Conservation (phyloP, 2,797 vertebrate species). For the Echeneis naucrates region DNA sequence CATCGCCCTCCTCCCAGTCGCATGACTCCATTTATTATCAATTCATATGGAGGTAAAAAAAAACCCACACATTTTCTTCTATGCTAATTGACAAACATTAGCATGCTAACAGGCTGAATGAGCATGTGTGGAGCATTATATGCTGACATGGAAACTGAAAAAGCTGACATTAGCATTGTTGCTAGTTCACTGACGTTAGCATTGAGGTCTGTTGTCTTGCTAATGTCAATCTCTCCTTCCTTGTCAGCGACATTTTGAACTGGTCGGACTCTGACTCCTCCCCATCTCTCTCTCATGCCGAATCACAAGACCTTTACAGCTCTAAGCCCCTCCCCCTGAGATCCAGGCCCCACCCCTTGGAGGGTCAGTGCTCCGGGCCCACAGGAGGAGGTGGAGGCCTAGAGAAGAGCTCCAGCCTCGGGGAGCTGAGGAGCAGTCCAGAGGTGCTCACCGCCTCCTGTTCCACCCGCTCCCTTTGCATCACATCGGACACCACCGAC, state of each 20-base stretch:
- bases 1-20: not conserved
- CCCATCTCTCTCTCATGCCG: conserved; percentile 83
- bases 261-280: conserved; percentile 92
- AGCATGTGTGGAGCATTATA: no score
- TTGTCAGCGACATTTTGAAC: conserved; percentile 88
- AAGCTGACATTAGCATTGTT: no score
- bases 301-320: conserved; percentile 72
- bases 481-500: conserved; percentile 80
- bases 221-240: not conserved
- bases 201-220: not conserved
- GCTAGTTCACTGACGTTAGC: not conserved
- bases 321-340: conserved; percentile 76
- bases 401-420: conserved; percentile 91
- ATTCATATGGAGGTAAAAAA: not conserved
- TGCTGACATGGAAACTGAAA: no score
- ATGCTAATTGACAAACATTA: no score
- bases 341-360: conserved; percentile 76
- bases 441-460: conserved; percentile 75
- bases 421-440: conserved; percentile 85
- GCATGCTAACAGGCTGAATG: no score
- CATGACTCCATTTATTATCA: not conserved
- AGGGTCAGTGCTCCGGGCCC: conserved; percentile 64
- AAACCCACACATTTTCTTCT: no score
- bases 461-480: conserved; percentile 89
- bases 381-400: conserved; percentile 72